These are phyloP conservation scores for Anguilla pacifica DNA, from an alignment of 2,797 vertebrate genomes.

Conservation along the genomic window DNA sequence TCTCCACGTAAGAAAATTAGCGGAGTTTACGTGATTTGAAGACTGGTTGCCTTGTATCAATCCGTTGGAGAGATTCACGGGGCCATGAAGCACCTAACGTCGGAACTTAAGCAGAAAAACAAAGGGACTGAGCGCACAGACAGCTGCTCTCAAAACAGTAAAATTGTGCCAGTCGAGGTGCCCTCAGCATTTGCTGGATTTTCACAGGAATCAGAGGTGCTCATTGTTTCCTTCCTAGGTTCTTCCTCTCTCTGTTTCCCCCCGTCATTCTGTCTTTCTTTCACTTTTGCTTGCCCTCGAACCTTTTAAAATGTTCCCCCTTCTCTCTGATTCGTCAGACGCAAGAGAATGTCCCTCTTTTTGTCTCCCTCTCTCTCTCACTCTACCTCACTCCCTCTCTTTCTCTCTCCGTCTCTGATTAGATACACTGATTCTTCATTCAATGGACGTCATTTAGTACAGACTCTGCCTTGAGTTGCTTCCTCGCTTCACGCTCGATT, in stretches of 20 bases:
- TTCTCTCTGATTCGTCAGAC: slow-evolving; percentile 95
- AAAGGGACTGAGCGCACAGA: slow-evolving; percentile 63
- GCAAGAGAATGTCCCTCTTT: slow-evolving; percentile 87
- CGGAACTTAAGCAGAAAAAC: slow-evolving; percentile 71
- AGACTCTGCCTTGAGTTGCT: slow-evolving; percentile 95
- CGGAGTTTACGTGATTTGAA: slow-evolving; percentile 48
- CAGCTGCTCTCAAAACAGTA: slow-evolving; percentile 48
- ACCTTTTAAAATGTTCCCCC: slow-evolving; percentile 96
- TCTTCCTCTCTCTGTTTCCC: slow-evolving; percentile 50
- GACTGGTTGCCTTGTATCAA: slow-evolving; percentile 54
- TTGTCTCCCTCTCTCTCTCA: slow-evolving; percentile 71
- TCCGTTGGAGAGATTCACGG: slow-evolving; percentile 56
- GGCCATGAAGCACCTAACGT: slow-evolving; percentile 59
- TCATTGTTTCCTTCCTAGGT: slow-evolving; percentile 69
- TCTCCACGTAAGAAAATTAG: slow-evolving; percentile 48
- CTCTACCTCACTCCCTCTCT: slow-evolving; percentile 77
- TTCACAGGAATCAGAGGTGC: slow-evolving; percentile 75
- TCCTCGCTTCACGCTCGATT: slow-evolving; percentile 96
- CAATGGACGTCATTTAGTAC: slow-evolving; percentile 99
- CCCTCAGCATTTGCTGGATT: slow-evolving; percentile 68
- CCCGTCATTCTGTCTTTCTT: slow-evolving; percentile 84
- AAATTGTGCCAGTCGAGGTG: slow-evolving; percentile 63
- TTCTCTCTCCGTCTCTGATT: slow-evolving; percentile 90
- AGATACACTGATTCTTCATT: slow-evolving; percentile 98
- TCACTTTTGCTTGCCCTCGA: slow-evolving; percentile 93